A percentile compares a stretch with the other conserved stretches of the same genome.
These are phyloP conservation scores for Echinometra lucunter DNA, from an alignment of 53 echinoderm and acorn worm genomes.

Conservation along the genomic window DNA sequence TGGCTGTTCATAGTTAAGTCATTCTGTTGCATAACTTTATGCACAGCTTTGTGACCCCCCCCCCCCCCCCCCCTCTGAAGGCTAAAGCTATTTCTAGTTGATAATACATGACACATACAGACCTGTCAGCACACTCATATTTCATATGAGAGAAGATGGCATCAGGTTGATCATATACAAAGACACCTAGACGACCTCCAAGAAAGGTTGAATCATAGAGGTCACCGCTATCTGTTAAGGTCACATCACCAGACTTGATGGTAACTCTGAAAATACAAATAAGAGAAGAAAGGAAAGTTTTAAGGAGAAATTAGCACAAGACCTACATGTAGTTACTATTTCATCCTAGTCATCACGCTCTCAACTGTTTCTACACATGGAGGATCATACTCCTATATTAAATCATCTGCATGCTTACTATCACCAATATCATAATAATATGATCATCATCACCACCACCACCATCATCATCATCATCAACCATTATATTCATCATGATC, in stretches of 20 bases:
- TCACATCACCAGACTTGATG: conserved; percentile 78
- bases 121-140: conserved; percentile 94
- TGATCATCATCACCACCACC: conserved; percentile 30
- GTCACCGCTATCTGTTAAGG: conserved; percentile 87
- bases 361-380: too few species aligned
- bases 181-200: conserved; percentile 94
- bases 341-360: too few species aligned
- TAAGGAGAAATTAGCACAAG: too few species aligned
- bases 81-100: too few species aligned
- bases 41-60: too few species aligned
- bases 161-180: conserved; percentile 83
- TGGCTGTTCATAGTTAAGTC: too few species aligned
- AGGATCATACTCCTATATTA: conserved; percentile 21
- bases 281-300: background rate
- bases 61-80: too few species aligned
- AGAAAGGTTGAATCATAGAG: conserved; percentile 87
- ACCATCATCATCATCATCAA: conserved; percentile 58
- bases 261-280: conserved; percentile 68
- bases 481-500: conserved; percentile 36
- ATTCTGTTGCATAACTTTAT: too few species aligned
- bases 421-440: too few species aligned
- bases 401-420: background rate
- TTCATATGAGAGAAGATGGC: conserved; percentile 88
- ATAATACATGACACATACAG: background rate
- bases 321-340: too few species aligned